A percentile compares a stretch with the other conserved stretches of the same genome.
Conservation (phyloP, 2,888 invertebrate species). For the Troides helena region DNA sequence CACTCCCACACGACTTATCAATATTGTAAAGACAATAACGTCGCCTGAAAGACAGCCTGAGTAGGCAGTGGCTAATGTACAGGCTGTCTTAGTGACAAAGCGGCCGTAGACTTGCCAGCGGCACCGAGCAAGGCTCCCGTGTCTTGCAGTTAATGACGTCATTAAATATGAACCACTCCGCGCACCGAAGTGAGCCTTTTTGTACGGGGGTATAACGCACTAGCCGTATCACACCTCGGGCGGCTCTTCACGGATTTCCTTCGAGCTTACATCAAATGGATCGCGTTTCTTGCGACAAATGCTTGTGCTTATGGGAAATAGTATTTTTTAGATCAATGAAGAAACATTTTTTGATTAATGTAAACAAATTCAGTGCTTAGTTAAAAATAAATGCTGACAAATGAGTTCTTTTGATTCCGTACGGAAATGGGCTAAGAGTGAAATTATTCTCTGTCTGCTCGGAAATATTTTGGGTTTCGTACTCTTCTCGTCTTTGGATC, state of each 20-base stretch:
- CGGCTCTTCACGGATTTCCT: slow-evolving; percentile 32
- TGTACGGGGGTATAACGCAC: slow-evolving; percentile 40
- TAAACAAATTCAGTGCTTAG: too few relatives aligned
- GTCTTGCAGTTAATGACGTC: slow-evolving; percentile 73
- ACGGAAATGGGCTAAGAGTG: too few relatives aligned
- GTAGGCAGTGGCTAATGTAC: slow-evolving; percentile 36
- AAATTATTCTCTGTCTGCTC: too few relatives aligned
- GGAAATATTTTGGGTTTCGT: too few relatives aligned
- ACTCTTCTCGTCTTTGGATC: too few relatives aligned
- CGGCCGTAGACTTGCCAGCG: slow-evolving; percentile 43
- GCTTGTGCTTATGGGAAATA: not conserved
- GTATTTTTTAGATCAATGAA: too few relatives aligned
- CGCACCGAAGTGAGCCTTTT: slow-evolving; percentile 42
- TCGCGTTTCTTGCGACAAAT: slow-evolving; percentile 19
- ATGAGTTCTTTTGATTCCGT: too few relatives aligned
- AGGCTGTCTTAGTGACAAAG: slow-evolving; percentile 45
- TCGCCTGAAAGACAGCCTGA: slow-evolving; percentile 21
- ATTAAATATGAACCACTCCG: slow-evolving; percentile 70
- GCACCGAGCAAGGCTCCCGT: slow-evolving; percentile 54
- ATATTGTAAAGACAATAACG: slow-evolving; percentile 30
- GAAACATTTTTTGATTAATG: not conserved
- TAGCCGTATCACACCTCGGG: slow-evolving; percentile 28
- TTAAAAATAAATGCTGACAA: too few relatives aligned
- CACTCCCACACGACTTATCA: slow-evolving; percentile 32
- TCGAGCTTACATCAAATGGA: slow-evolving; percentile 22